These are phyloP conservation scores for Nixonia krombeini DNA, from an alignment of 1,140 invertebrate genomes.

Conservation along the genomic window DNA sequence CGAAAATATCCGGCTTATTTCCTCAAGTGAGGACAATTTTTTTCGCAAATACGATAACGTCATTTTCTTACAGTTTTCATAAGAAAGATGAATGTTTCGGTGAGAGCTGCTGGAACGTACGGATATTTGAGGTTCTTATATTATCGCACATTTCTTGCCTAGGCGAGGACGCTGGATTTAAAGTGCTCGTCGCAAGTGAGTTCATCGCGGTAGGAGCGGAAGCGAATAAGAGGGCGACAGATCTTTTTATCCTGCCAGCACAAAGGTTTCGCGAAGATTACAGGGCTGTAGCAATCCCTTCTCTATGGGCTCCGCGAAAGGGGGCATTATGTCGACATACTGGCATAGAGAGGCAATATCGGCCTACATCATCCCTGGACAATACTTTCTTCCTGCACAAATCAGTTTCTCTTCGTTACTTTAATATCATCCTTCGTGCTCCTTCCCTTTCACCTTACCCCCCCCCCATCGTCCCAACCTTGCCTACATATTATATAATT, in stretches of 20 bases:
- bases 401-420: constrained; percentile 54
- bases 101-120: too few species aligned
- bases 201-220: constrained; percentile 39
- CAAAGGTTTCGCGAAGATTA: constrained; percentile 70
- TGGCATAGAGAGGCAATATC: constrained; percentile 57
- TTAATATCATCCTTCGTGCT: constrained; percentile 38
- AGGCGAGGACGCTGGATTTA: constrained; percentile 57
- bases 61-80: too few species aligned
- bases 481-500: too few species aligned
- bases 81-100: too few species aligned
- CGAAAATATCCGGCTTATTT: too few species aligned
- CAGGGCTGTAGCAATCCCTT: constrained; percentile 61
- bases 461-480: too few species aligned
- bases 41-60: too few species aligned
- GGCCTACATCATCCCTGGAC: constrained; percentile 64
- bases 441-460: not conserved
- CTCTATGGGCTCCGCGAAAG: constrained; percentile 58
- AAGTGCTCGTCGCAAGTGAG: constrained; percentile 52
- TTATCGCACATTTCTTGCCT: constrained; percentile 12
- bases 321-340: constrained; percentile 58
- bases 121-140: not conserved
- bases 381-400: constrained; percentile 54
- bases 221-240: constrained; percentile 59
- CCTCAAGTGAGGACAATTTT: too few species aligned
- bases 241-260: constrained; percentile 65